Evolutionary conservation across 2,113 vertebrate species (phyloP).

Genomic region (Nansenia antarctica): DNA sequence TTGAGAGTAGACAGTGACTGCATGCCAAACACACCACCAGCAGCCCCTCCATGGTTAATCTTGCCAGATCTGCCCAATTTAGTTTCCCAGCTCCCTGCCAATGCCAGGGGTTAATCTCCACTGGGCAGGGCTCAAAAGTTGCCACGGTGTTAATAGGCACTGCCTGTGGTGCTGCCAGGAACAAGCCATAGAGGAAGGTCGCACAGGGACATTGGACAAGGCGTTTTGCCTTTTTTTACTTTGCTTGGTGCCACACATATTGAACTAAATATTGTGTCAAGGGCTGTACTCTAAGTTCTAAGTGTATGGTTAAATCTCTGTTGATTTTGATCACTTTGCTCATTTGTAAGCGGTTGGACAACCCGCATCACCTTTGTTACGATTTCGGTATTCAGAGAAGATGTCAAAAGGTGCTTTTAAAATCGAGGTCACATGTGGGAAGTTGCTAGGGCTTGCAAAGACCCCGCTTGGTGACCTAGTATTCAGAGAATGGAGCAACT

Average conservation of each 20-base stretch:
- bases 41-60: constrained; percentile 8
- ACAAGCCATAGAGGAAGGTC: constrained; percentile 33
- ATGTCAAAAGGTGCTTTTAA: background rate
- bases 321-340: background rate
- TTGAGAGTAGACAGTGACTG: background rate
- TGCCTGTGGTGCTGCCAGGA: constrained; percentile 5
- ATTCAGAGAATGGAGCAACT: background rate
- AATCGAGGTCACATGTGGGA: background rate
- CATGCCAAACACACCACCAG: background rate
- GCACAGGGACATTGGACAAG: background rate
- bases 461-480: background rate
- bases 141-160: constrained; percentile 17
- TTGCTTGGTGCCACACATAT: background rate
- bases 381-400: background rate
- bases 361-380: background rate
- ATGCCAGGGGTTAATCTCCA: constrained; percentile 29
- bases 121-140: constrained; percentile 7
- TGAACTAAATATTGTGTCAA: background rate
- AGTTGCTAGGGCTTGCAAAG: background rate
- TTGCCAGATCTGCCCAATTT: constrained; percentile 5
- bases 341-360: background rate
- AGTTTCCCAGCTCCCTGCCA: background rate
- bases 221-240: constrained; percentile 7
- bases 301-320: background rate
- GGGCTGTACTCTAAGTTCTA: background rate